Base-by-base conservation (phyloP, 1,140 invertebrate species). In the Heterodera schachtii region DNA sequence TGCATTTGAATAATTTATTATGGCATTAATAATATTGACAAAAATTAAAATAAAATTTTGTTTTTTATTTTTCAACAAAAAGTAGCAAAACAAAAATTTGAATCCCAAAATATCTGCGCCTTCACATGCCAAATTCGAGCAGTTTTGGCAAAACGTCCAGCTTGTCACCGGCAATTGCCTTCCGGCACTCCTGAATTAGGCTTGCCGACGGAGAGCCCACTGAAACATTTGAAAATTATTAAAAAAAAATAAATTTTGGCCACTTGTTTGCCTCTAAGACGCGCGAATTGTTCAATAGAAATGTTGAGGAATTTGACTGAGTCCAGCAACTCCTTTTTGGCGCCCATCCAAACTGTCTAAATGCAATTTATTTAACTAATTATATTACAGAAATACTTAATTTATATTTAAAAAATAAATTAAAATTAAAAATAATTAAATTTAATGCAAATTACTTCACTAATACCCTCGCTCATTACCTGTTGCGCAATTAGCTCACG, bases 261-360 rank as follows among this genome's bases (percentile, higher is more conserved):
- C 11, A 52, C 0, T 52, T 11, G 6, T 70, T 47, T 66, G 21
- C 85, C 85, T 57, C 80, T 80, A n/a, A 84, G 73, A n/a, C 82
- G 74, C 2, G 84, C 49, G 31, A 84, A 86, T 52, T 87, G 85
- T 64, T 85, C 84, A 71, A 85, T 85, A 21, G 71, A 52, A 6
- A 86, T 46, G 44, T 85, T 85, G 43, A 85, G 60, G 47, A 70
- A 43, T 47, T 85, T 85, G 19, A 85, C 47, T 7, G 86, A 46
- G 43, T 73, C 66, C 49, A 85, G 13, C 43, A 85, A 69, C n/a
- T 82, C 73, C 13, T 85, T 78, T 9, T 73, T 49, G 21, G 84
- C 73, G 9, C 44, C 82, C 57, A 84, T 60, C 57, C 84, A 44
- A 75, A 85, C 74, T 9, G 31, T 31, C 31, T 31, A 1, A 31